Evolutionary conservation across 2,888 invertebrate species (phyloP), one percentile per base, ranked within the genome.

Genomic region (Athetis lepigone): DNA sequence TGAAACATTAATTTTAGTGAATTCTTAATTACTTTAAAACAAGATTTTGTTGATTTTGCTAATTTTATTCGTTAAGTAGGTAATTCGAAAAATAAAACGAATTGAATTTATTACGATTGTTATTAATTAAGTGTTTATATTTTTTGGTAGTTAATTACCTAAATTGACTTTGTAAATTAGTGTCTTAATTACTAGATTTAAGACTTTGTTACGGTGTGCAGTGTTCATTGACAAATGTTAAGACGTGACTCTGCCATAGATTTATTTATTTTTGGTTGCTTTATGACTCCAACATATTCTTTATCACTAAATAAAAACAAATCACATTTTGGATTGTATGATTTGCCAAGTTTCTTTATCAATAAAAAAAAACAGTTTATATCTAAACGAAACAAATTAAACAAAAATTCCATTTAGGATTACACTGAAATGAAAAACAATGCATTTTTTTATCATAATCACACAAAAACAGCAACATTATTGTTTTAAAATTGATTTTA

Each of bases 161-260:
- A 42, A 46, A 46, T 37, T 18, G 4, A 5, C 21, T 47, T 69
- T 42, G 27, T 56, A 54, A 63, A 56, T 29, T 7, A 52, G 29
- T 47, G 40, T 47, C 7, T 42, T 52, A 73, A 57, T 59, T 51
- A n/a, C 40, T 49, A 39, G 46, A 51, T 25, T 42, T 46, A 39
- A 46, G 7, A 47, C 63, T 19, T 46, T 9, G 55, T 45, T 18
- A 69, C 39, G 19, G 9, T 49, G 7, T 59, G 25, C 19, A 7
- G 45, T 46, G 23, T 8, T 1, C 7, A 40, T 37, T 27, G 29
- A 43, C 8, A n/a, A 39, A 40, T 39, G 11, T 23, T 40, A 27
- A 18, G 2, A 19, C 33, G 19, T 8, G 27, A 3, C n/a, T 25
- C 2, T 19, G 9, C 6, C 13, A 19, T 33, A 16, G 1, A 29